Percentiles rank a stretch among this genome's conserved stretches.
phyloP scores from a whole-genome alignment of 2,888 invertebrate species.

The Glaucopsyche alexis region DNA sequence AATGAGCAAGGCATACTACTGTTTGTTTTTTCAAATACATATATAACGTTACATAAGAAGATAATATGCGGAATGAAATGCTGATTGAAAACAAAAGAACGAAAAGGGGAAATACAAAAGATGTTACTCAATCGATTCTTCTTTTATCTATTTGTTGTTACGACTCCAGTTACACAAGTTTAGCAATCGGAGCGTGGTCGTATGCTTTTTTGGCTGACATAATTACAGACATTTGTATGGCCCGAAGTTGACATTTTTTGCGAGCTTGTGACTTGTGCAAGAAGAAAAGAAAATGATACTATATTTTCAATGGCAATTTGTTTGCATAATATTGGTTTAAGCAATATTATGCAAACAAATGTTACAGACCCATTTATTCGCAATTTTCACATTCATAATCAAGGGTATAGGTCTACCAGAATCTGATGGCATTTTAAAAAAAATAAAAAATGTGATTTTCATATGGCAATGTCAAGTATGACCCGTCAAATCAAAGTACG shows the following conservation, averaged over 20 bases:
- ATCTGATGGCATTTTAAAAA: no score
- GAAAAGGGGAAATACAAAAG: constrained; percentile 20
- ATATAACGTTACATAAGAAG: not conserved
- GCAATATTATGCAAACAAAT: no score
- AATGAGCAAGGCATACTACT: not conserved
- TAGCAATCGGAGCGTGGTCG: constrained; percentile 37
- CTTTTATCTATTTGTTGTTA: constrained; percentile 35
- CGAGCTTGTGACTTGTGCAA: not conserved
- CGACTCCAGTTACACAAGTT: constrained; percentile 39
- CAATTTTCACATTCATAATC: not conserved
- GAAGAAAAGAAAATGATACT: not conserved
- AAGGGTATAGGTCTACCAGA: no score
- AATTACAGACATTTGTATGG: constrained; percentile 28
- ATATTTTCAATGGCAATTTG: not conserved
- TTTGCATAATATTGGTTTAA: not conserved
- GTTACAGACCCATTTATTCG: not conserved
- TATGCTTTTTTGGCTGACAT: constrained; percentile 36
- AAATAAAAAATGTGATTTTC: no score
- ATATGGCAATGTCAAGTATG: no score
- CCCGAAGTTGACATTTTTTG: constrained; percentile 12
- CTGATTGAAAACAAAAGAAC: constrained; percentile 20
- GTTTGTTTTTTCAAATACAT: not conserved
- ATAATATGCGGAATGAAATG: constrained; percentile 14
- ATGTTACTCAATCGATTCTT: constrained; percentile 10
- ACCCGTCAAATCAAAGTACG: no score